Evolutionary conservation across 2,113 vertebrate species (phyloP), one percentile per base, ranked within the genome.

Genomic region (Stigmatopora nigra): DNA sequence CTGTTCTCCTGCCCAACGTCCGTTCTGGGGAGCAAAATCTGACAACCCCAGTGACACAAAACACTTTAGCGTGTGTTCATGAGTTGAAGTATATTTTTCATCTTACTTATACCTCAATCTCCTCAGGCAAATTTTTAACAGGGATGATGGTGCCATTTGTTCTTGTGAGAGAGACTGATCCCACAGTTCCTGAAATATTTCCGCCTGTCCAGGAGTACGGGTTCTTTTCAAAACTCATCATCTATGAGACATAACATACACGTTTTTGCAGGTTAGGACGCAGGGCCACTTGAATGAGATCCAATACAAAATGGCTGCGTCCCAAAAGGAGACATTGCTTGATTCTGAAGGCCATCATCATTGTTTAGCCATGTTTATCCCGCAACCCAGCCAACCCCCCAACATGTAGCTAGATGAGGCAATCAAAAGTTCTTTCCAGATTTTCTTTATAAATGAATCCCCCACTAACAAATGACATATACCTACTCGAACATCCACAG

Each of bases 141-240:
- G 91, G 82, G 70, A 97, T 93, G 52, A 83, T 62, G 4, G 73
- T 82, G 31, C 94, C 94, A 63, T 93, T 81, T 9, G 84, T 19
- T 71, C 72, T 89, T 72, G 91, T 93, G 65, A 98, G 90, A 64
- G 88, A 88, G 31, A 98, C 83, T 2, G 92, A 92, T 65, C 90
- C 94, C 7, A 96, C 90, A 22, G 87, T 84, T 81, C 94, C 92
- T 3, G 86, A 93, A 86, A 97, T 86, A 25, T 90, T 86, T 2
- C 63, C 88, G 9, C 88, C 78, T 53, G 59, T 78, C 84, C 89
- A 89, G 14, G 85, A 85, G 76, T 93, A 97, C 2, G 95, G 96
- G 75, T 92, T 97, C 71, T 83, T 71, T 3, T 87, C 86, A 81
- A 95, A 94, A 84, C 92, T 98, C 88, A 93, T 92, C 95, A 98